phyloP scores from a whole-genome alignment of 1,140 invertebrate genomes.

The Odontomachus brunneus region DNA sequence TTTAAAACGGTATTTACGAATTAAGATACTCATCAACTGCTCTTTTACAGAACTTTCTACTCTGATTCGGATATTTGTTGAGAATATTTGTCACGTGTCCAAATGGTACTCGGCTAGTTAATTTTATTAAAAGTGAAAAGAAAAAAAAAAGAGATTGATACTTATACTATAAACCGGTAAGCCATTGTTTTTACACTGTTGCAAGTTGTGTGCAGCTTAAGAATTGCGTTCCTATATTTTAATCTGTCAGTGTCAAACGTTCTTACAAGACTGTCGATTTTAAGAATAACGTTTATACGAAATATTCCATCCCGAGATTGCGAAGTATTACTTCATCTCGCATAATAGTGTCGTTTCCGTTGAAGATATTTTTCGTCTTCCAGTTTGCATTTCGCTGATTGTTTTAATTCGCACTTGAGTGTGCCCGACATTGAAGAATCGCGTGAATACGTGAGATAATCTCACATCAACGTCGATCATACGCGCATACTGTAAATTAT shows the following conservation, averaged over 20 bases:
- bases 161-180: slow-evolving; percentile 17
- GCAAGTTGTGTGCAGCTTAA: slow-evolving; percentile 30
- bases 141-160: neutral
- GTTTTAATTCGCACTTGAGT: neutral
- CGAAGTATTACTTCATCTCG: slow-evolving; percentile 27
- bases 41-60: slow-evolving; percentile 37
- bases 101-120: slow-evolving; percentile 25
- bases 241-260: slow-evolving; percentile 52
- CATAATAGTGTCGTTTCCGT: neutral
- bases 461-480: too few relatives aligned
- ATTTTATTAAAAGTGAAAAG: slow-evolving; percentile 16
- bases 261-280: slow-evolving; percentile 54
- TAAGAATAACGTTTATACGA: slow-evolving; percentile 37
- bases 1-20: slow-evolving; percentile 27
- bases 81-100: slow-evolving; percentile 39
- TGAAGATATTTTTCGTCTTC: slow-evolving; percentile 52
- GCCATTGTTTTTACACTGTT: slow-evolving; percentile 14
- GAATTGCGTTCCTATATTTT: slow-evolving; percentile 35
- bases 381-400: slow-evolving; percentile 34
- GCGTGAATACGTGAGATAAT: too few relatives aligned
- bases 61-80: slow-evolving; percentile 48
- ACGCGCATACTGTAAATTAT: too few relatives aligned
- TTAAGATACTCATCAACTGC: slow-evolving; percentile 19
- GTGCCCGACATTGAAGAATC: too few relatives aligned
- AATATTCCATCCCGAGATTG: neutral